Evolutionary conservation across 2,113 vertebrate species (phyloP), one percentile per base, ranked within the genome.

Genomic region (Electrona antarctica): DNA sequence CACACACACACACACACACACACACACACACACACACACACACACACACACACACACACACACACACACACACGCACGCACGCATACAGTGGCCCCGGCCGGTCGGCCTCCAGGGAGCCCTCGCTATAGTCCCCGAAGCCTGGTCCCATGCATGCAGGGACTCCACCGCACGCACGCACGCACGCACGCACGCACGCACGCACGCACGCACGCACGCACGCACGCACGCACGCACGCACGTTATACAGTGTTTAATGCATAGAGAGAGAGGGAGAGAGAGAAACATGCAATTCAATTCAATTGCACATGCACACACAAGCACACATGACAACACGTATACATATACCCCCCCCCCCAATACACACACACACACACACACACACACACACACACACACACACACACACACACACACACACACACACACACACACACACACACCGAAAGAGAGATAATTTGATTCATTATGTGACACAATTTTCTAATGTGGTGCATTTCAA

Each of bases 1-100:
- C 60, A 8, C 45, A 72, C 29, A 73, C 15, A 63, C 60, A 71
- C 21, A 28, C n/a, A 46, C 12, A 10, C 29, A 64, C 33, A 58
- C 52, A 74, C 52, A 69, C 11, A 76, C 13, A 73, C 7, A 5
- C 13, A 72, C 57, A 41, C 64, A 60, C 45, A 45, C 28, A 58
- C 58, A 46, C 8, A 67, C 11, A 45, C 12, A 59, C 12, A 51
- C 60, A 8, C 45, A 72, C 29, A 73, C 15, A 63, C 60, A 71
- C 21, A 28, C n/a, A 46, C 29, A 64, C 33, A 58, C 52, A 45
- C 13, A 59, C 12, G 48, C 60, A 8, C 45, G 70, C 29, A 73
- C 15, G 60, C 60, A 71, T n/a, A 28, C 14, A 47, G 21, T 49
- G 41, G 1, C 9, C 33, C 7, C 10, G 3, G 33, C 0, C 3